Base-by-base conservation (phyloP, 2,797 vertebrate species). In the Threskiornis aethiopicus region DNA sequence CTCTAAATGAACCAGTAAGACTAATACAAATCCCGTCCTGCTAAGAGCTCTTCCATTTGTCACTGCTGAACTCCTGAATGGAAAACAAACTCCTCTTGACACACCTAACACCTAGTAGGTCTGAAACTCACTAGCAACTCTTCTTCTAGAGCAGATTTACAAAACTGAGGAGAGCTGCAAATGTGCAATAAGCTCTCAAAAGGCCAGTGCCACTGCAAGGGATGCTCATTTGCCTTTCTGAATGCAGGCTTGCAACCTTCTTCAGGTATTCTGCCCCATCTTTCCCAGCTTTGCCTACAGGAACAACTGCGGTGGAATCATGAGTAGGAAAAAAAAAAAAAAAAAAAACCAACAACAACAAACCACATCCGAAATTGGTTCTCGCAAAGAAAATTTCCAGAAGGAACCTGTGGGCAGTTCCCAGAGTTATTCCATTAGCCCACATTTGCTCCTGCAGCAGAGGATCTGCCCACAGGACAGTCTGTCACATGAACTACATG, bases 401-500 rank as follows among this genome's bases (percentile, higher is more conserved):
- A 86, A 89, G 21, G 52, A 93, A 93, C 52, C 76, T 65, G 73
- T 86, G 66, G 82, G 70, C 55, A 92, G 57, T 33, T 96, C 76
- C 69, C 5, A 2, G 69, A 89, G 47, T 92, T 87, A 87, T 78
- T 90, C 70, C 90, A 90, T 96, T 93, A 95, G 77, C n/a, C 91
- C 66, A 51, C 62, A 91, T 83, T 95, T 84, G 75, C 55, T 85
- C 81, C 81, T 87, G 52, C 75, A 93, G 93, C 44, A 76, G 44
- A 73, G 29, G 35, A 82, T 92, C 92, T 92, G 81, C 88, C 92
- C 78, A 94, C 84, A 87, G 78, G 88, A 93, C 84, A 94, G 81
- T 87, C 84, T 85, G 91, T 85, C 93, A 92, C 57, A 83, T 51
- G 88, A 95, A 94, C 94, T 94, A 83, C 88, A 93, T 80, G 88